Base-by-base conservation (phyloP, 2,113 vertebrate species). In the Haemorhous mexicanus region DNA sequence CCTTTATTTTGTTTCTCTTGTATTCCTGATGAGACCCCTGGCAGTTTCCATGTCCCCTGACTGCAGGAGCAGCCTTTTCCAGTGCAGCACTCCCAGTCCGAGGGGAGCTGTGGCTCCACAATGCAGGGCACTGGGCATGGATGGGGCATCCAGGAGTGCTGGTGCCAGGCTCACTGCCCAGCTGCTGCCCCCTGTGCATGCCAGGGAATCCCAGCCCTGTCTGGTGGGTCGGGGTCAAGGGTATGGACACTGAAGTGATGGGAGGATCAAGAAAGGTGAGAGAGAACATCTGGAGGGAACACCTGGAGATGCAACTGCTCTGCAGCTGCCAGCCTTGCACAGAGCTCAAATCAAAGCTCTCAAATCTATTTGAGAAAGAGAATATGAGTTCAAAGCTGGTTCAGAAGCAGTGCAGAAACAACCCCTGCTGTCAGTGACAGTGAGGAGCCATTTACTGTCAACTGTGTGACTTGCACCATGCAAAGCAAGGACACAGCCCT, bases 381-480 rank as follows among this genome's bases (percentile, higher is more conserved):
- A 47, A 44, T 7, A 4, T 0, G 43, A 63, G 56, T 32, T 59
- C 70, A 68, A 63, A 75, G 30, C 39, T 43, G 82, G 35, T 35
- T 88, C 33, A 43, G 9, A 88, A 20, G 75, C 44, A 23, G 58
- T 4, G 39, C 35, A 75, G 82, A 81, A 50, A 56, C 62, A 70
- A 46, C 4, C 59, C 50, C 52, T 59, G 35, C 67, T 64, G 58
- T 16, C 80, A 58, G 53, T 9, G 68, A 26, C 24, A 5, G 74
- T 4, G 26, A 22, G 37, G 35, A 58, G 28, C 35, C n/a, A 4
- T 44, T 67, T 27, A 17, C 59, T 43, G 35, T 6, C 27, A 89
- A 14, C 23, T 12, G 2, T 7, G 23, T 3, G 46, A 11, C 26
- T 13, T 52, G n/a, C 35, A 76, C 8, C 41, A 5, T 0, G 3